phyloP scores from a whole-genome alignment of 2,113 vertebrate genomes.

The Indicator maculatus region DNA sequence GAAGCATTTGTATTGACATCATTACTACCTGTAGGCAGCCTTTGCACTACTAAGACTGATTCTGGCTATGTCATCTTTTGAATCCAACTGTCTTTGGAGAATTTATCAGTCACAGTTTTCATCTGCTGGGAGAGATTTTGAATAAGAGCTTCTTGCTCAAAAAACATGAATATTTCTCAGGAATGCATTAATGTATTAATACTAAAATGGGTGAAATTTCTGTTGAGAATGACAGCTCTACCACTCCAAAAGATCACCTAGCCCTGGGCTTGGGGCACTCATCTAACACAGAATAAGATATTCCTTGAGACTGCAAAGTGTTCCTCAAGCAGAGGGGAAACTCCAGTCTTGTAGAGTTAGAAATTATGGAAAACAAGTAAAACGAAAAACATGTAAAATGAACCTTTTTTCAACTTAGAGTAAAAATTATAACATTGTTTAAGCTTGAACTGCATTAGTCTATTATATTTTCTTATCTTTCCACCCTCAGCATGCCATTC shows the following conservation, averaged over 20 bases:
- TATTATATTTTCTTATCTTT: background rate
- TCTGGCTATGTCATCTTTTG: background rate
- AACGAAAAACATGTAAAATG: background rate
- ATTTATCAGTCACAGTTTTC: background rate
- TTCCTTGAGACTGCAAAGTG: background rate
- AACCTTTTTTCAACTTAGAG: background rate
- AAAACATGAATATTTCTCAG: background rate
- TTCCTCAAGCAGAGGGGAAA: background rate
- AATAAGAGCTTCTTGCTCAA: background rate
- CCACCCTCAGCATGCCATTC: background rate
- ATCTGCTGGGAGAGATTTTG: background rate
- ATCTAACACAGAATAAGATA: background rate
- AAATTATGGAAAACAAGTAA: background rate
- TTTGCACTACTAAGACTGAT: background rate
- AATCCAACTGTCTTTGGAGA: background rate
- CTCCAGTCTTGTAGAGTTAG: background rate
- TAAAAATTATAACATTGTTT: background rate
- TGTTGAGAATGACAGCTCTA: background rate
- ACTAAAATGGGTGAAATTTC: background rate
- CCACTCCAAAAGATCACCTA: background rate
- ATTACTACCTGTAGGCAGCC: background rate
- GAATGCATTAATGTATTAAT: background rate
- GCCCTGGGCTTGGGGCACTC: background rate
- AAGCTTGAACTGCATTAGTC: background rate
- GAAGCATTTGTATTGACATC: background rate